Conservation (phyloP, 2,888 invertebrate genomes). For the Gasteruption jaculator region DNA sequence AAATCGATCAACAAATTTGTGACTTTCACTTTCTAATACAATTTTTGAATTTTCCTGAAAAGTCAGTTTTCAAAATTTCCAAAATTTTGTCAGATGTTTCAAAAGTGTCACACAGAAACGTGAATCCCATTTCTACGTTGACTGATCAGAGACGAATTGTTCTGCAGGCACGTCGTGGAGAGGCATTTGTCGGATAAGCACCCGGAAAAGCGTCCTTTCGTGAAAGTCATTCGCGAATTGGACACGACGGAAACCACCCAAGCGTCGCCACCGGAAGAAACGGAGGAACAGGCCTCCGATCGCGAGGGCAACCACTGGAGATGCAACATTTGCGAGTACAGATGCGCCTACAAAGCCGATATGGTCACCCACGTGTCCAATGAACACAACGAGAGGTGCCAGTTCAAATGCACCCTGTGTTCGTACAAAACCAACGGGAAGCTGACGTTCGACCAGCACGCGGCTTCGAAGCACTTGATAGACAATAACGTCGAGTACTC, state of each 20-base stretch:
- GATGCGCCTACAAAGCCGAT: constrained; percentile 59
- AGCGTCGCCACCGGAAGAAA: constrained; percentile 35
- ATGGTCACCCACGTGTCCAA: constrained; percentile 59
- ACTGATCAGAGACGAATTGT: constrained; percentile 32
- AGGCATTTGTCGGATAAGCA: constrained; percentile 65
- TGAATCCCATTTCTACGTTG: constrained; percentile 23
- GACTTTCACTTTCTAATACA: too few species aligned
- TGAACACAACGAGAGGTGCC: constrained; percentile 63
- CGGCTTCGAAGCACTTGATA: constrained; percentile 57
- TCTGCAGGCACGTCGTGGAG: constrained; percentile 58
- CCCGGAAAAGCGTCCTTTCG: constrained; percentile 52
- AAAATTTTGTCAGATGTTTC: constrained; percentile 28
- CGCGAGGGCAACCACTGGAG: constrained; percentile 63
- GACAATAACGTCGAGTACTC: constrained; percentile 39
- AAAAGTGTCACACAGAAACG: background rate
- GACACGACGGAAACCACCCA: constrained; percentile 40
- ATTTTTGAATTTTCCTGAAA: too few species aligned
- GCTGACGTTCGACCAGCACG: constrained; percentile 60
- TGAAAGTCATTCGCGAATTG: constrained; percentile 52
- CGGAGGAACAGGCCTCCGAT: constrained; percentile 35
- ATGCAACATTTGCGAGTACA: constrained; percentile 65
- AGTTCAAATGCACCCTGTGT: constrained; percentile 70
- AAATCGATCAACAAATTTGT: too few species aligned
- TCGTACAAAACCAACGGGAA: constrained; percentile 56
- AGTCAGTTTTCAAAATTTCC: too few species aligned